Evolutionary conservation across 1,140 invertebrate species (phyloP).

Genomic region (Mesaphorura yosii): DNA sequence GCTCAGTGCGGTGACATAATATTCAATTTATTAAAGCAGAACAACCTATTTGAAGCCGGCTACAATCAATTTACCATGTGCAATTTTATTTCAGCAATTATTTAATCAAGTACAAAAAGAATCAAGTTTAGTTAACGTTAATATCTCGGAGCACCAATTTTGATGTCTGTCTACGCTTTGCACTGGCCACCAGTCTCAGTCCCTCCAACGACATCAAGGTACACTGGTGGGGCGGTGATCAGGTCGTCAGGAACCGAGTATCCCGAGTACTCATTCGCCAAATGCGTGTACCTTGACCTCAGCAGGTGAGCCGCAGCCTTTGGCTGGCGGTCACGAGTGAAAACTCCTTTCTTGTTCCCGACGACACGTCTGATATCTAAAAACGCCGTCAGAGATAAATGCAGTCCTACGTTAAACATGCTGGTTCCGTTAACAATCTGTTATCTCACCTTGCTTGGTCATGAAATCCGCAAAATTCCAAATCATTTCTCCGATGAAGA

Average conservation of each 20-base stretch:
- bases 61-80: too few species aligned
- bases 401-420: neutral
- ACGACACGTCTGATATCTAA: slow-evolving; percentile 38
- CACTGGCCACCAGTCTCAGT: too few species aligned
- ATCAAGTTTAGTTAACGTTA: too few species aligned
- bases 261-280: slow-evolving; percentile 20
- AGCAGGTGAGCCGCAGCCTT: slow-evolving; percentile 45
- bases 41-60: too few species aligned
- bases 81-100: too few species aligned
- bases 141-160: too few species aligned
- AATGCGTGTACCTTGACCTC: slow-evolving; percentile 34
- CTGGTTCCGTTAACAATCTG: neutral
- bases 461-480: slow-evolving; percentile 53
- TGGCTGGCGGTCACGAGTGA: slow-evolving; percentile 47
- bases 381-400: neutral
- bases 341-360: slow-evolving; percentile 49
- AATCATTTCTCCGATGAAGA: slow-evolving; percentile 46
- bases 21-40: too few species aligned
- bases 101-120: too few species aligned
- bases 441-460: slow-evolving; percentile 35
- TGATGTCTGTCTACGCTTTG: too few species aligned
- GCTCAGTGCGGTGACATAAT: too few species aligned
- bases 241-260: slow-evolving; percentile 19
- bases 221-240: slow-evolving; percentile 6
- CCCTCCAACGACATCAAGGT: neutral